phyloP scores from a whole-genome alignment of 2,113 vertebrate species.

The Antigone vipio region DNA sequence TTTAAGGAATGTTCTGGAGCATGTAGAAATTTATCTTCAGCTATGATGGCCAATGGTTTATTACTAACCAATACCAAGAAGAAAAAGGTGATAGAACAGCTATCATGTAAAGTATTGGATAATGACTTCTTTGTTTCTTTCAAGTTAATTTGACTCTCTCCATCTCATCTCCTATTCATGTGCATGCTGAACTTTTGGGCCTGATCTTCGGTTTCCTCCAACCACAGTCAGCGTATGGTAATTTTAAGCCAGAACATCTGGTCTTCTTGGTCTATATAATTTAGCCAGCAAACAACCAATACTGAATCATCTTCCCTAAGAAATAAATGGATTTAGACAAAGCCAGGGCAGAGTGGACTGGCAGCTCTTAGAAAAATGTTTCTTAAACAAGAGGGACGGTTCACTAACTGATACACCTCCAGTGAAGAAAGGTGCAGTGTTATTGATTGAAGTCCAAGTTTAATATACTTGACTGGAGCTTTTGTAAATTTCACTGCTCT shows the following conservation, averaged over 20 bases:
- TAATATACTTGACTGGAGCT: conserved; percentile 36
- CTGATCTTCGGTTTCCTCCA: background rate
- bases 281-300: background rate
- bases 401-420: background rate
- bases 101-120: background rate
- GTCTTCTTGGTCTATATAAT: background rate
- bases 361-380: background rate
- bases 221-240: background rate
- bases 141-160: background rate
- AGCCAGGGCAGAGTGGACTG: background rate
- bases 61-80: background rate
- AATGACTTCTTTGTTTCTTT: background rate
- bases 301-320: background rate
- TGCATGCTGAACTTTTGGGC: background rate
- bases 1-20: background rate
- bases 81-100: background rate
- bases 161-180: background rate
- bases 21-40: background rate
- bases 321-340: background rate
- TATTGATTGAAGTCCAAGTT: conserved; percentile 58
- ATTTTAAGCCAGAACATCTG: background rate
- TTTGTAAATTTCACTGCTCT: conserved; percentile 56
- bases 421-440: conserved; percentile 26
- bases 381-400: conserved; percentile 5
- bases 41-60: background rate